Evolutionary conservation across 2,113 vertebrate genomes (phyloP).

Genomic region (Muntiacus muntjak): DNA sequence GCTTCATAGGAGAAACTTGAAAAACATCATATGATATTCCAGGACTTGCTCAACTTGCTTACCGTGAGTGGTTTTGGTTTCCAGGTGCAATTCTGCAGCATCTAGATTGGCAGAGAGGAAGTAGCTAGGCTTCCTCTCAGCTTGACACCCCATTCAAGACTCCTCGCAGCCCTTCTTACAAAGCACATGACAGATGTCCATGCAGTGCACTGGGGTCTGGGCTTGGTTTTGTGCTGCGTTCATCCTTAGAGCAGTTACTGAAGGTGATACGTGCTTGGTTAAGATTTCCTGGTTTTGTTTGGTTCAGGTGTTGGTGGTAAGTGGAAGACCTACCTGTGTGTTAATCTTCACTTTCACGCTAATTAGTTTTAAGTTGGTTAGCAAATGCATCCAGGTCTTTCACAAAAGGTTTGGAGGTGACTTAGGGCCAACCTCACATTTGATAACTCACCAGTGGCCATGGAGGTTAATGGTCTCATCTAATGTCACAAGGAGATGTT

Average conservation of each 20-base stretch:
- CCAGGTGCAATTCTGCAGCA: background rate
- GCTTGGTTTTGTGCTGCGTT: background rate
- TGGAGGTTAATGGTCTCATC: background rate
- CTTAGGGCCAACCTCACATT: background rate
- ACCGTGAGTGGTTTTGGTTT: background rate
- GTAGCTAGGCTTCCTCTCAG: background rate
- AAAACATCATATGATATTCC: conserved; percentile 36
- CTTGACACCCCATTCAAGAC: background rate
- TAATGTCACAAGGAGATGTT: background rate
- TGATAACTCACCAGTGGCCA: background rate
- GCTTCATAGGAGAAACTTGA: conserved; percentile 16
- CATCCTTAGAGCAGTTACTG: background rate
- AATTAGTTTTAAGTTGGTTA: background rate
- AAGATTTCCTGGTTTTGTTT: background rate
- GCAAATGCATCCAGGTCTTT: background rate
- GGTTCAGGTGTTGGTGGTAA: background rate
- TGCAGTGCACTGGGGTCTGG: background rate
- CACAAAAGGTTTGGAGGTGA: background rate
- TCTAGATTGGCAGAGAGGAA: background rate
- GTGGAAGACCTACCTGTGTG: background rate
- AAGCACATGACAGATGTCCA: background rate
- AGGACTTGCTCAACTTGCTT: conserved; percentile 49
- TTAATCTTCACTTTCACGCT: background rate
- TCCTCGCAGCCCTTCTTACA: background rate
- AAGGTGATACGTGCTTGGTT: background rate